Evolutionary conservation across 2,888 invertebrate genomes (phyloP).

Genomic region (Tortrix viridana): DNA sequence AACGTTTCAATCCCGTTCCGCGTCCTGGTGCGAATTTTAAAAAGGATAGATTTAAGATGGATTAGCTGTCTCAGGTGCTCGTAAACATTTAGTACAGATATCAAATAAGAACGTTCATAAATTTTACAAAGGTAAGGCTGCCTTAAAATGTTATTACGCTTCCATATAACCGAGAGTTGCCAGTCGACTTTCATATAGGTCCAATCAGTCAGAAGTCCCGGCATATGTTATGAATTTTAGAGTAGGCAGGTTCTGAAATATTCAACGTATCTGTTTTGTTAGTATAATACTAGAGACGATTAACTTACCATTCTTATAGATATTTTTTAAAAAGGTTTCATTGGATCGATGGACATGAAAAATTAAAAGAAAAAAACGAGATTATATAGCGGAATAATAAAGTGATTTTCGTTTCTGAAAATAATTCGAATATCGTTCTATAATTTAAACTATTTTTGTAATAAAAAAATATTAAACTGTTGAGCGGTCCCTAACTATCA

Average conservation of each 20-base stretch:
- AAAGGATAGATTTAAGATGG: background rate
- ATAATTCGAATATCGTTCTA: too few species aligned
- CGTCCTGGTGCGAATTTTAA: background rate
- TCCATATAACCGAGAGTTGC: constrained; percentile 33
- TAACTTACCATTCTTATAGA: background rate
- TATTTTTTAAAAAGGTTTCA: too few species aligned
- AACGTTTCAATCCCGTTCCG: background rate
- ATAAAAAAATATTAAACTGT: too few species aligned
- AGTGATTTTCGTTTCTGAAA: too few species aligned
- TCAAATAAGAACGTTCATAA: background rate
- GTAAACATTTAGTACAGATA: background rate
- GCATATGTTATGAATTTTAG: constrained; percentile 73
- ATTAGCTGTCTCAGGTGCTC: constrained; percentile 4
- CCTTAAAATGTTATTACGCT: constrained; percentile 10
- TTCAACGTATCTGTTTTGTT: constrained; percentile 52
- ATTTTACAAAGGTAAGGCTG: background rate
- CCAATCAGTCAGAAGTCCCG: constrained; percentile 72
- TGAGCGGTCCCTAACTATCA: too few species aligned
- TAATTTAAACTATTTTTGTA: too few species aligned
- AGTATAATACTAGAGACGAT: constrained; percentile 15
- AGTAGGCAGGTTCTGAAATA: constrained; percentile 63
- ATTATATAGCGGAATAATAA: too few species aligned
- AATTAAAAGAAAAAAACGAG: too few species aligned
- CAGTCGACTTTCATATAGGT: constrained; percentile 58
- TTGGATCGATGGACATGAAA: too few species aligned